A percentile compares a stretch with the other conserved stretches of the same genome.
phyloP scores from a whole-genome alignment of 2,113 vertebrate species.

The Trichomycterus rosablanca region DNA sequence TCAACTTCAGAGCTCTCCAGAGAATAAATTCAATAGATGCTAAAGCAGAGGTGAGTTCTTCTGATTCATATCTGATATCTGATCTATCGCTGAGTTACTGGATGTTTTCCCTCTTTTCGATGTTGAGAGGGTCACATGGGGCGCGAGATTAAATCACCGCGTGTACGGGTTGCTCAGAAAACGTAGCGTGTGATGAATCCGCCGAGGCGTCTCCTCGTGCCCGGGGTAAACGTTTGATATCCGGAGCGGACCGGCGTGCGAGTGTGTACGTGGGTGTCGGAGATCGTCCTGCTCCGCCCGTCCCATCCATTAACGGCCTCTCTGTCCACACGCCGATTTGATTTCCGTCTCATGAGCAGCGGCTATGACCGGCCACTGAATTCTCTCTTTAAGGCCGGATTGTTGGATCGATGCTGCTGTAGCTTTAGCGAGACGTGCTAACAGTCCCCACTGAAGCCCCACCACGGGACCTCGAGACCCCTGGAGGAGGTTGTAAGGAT shows the following conservation, averaged over 20 bases:
- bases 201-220: conserved; percentile 45
- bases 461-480: background rate
- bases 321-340: conserved; percentile 32
- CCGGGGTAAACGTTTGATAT: conserved; percentile 50
- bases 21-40: conserved; percentile 52
- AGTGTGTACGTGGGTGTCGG: conserved; percentile 23
- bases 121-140: conserved; percentile 25
- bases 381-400: conserved; percentile 45
- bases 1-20: conserved; percentile 47
- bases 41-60: conserved; percentile 50
- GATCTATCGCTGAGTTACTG: conserved; percentile 49
- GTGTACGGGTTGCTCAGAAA: conserved; percentile 51
- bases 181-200: conserved; percentile 59
- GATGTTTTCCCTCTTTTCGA: conserved; percentile 33
- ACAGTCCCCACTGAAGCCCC: conserved; percentile 12
- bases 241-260: conserved; percentile 45
- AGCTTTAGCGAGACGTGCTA: conserved; percentile 30
- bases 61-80: conserved; percentile 62
- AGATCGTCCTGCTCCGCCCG: conserved; percentile 43
- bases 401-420: conserved; percentile 37
- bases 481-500: background rate
- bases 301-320: conserved; percentile 43
- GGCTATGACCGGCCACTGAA: conserved; percentile 47
- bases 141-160: conserved; percentile 35
- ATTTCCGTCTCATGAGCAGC: conserved; percentile 38